phyloP scores from a whole-genome alignment of 1,140 invertebrate genomes.

The Panulirus ornatus region DNA sequence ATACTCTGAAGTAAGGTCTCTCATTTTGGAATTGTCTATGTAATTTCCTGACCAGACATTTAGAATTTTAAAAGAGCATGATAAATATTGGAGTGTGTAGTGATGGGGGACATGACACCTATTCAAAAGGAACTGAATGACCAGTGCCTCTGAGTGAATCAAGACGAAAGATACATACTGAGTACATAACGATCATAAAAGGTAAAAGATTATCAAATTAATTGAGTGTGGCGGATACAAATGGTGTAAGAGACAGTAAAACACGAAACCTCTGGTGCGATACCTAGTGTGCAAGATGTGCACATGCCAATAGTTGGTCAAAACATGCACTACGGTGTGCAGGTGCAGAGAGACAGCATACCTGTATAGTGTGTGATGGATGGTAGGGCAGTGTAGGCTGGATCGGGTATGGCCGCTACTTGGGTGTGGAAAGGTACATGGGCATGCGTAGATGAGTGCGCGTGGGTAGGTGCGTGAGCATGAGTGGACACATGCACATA shows the following conservation, averaged over 20 bases:
- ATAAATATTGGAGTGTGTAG: too few species aligned
- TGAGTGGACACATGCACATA: conserved; percentile 45
- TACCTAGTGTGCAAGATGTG: neutral
- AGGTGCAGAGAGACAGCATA: conserved; percentile 80
- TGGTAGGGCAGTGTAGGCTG: conserved; percentile 84
- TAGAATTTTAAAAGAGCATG: too few species aligned
- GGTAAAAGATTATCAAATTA: neutral
- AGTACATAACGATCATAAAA: neutral
- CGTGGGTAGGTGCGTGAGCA: conserved; percentile 65
- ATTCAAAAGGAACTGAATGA: too few species aligned
- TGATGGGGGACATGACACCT: too few species aligned
- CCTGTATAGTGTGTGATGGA: conserved; percentile 85
- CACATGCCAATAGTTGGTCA: conserved; percentile 7
- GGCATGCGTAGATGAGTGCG: conserved; percentile 75
- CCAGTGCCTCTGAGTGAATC: too few species aligned
- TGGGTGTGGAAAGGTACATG: conserved; percentile 64
- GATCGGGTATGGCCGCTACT: conserved; percentile 73
- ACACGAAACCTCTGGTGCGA: too few species aligned
- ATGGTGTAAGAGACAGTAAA: neutral
- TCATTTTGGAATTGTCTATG: too few species aligned
- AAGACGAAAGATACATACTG: too few species aligned
- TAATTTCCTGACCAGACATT: too few species aligned
- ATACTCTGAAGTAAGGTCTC: too few species aligned
- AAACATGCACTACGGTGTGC: conserved; percentile 9
- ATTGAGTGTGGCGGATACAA: neutral